phyloP scores from a whole-genome alignment of 2,888 invertebrate genomes.

The Stenotaenia linearis region DNA sequence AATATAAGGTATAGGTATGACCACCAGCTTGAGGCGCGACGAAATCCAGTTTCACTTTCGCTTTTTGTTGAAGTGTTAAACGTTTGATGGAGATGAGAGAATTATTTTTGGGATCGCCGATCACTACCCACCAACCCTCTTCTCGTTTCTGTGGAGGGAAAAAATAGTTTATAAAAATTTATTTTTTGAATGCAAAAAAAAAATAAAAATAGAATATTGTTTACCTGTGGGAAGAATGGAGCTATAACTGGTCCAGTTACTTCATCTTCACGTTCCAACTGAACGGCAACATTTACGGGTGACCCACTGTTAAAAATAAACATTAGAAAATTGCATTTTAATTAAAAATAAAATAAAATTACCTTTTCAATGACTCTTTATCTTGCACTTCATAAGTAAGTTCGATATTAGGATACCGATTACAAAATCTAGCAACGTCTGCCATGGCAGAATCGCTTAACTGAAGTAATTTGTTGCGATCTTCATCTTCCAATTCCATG shows the following conservation, averaged over 20 bases:
- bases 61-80: conserved; percentile 86
- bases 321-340: background rate
- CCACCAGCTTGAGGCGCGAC: conserved; percentile 81
- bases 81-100: conserved; percentile 94
- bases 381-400: conserved; percentile 83
- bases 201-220: conserved; percentile 29
- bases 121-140: conserved; percentile 87
- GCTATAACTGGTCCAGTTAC: conserved; percentile 94
- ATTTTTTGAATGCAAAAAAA: too few species aligned
- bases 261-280: conserved; percentile 94
- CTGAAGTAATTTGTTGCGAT: conserved; percentile 66
- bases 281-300: conserved; percentile 82
- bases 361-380: conserved; percentile 62
- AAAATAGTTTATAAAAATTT: too few species aligned
- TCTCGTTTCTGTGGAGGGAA: conserved; percentile 57
- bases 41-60: conserved; percentile 82
- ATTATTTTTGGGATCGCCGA: conserved; percentile 92
- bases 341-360: background rate
- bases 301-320: conserved; percentile 60
- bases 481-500: conserved; percentile 86
- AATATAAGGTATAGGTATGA: conserved; percentile 90
- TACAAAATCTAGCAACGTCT: conserved; percentile 97
- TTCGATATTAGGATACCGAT: conserved; percentile 97
- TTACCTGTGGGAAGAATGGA: conserved; percentile 92
- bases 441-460: conserved; percentile 80